Evolutionary conservation across 2,888 invertebrate genomes (phyloP), one percentile per base, ranked within the genome.

Genomic region (Orthosia gothica): DNA sequence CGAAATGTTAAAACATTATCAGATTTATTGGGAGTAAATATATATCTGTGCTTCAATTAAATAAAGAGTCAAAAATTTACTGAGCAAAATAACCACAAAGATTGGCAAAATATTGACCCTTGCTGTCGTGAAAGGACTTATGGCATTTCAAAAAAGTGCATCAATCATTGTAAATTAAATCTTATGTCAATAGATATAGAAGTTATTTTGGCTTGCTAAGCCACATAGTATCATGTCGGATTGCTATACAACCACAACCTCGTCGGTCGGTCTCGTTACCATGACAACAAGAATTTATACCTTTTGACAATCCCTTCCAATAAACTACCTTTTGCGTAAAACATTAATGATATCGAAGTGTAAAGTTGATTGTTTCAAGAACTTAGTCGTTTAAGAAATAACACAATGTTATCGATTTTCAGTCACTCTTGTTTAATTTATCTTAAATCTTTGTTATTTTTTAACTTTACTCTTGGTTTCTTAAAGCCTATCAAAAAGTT

Each of bases 371-470:
- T 76, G 76, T 79, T 76, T 72, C 76, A 78, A 82, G 76, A 81
- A 72, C 77, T 79, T 83, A 68, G 70, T 82, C 47, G 58, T 71
- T 50, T 83, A 74, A 76, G 59, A 63, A 71, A 69, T 66, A 55
- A 66, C 57, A 57, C 77, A 76, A 57, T 82, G 71, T 83, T 62
- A 79, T 71, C 58, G 69, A 75, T 83, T 85, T 83, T 79, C 74
- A 75, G 81, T 85, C 58, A 59, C 26, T 59, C 26, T 59, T 68
- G n/a, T 66, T 49, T 67, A 45, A 50, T 65, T 61, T 47, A 26
- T 15, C 18, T 32, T 45, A 52, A 54, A 62, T 9, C 18, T 20
- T 5, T 23, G 7, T 32, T 16, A 3, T 16, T 66, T 11, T 47
- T 76, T 49, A 18, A 3, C 12, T 52, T 45, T 23, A 0, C 15